A percentile compares a stretch with the other conserved stretches of the same genome.
Evolutionary conservation across 2,888 invertebrate species (phyloP).

Genomic region (Nemotelus pantherinus): DNA sequence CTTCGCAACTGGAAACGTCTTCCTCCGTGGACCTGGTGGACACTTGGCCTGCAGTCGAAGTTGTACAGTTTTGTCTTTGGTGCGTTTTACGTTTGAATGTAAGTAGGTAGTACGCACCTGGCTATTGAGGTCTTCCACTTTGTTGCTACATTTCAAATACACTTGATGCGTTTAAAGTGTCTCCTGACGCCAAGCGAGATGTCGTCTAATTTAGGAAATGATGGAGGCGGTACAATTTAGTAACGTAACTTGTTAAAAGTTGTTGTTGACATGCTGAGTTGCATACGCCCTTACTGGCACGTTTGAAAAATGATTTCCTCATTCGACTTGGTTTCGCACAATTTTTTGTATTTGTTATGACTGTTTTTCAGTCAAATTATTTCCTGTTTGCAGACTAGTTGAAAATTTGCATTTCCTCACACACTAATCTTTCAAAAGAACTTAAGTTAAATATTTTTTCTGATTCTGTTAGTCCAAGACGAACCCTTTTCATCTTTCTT

Average conservation of each 20-base stretch:
- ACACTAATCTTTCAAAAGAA: too few relatives aligned
- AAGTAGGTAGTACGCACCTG: not conserved
- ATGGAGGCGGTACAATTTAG: not conserved
- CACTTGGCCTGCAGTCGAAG: not conserved
- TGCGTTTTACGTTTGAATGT: conserved; percentile 1
- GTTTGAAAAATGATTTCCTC: too few relatives aligned
- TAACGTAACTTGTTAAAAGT: not conserved
- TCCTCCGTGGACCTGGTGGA: not conserved
- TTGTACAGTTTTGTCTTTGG: not conserved
- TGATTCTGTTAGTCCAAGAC: too few relatives aligned
- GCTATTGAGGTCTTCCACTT: conserved; percentile 4
- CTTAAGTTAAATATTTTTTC: too few relatives aligned
- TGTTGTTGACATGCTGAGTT: not conserved
- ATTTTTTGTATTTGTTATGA: too few relatives aligned
- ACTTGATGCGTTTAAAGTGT: conserved; percentile 11
- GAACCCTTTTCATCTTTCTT: too few relatives aligned
- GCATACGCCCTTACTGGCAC: not conserved
- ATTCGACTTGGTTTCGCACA: too few relatives aligned
- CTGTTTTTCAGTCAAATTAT: too few relatives aligned
- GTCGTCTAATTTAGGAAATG: not conserved
- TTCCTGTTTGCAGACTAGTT: too few relatives aligned
- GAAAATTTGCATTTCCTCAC: too few relatives aligned
- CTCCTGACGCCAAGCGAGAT: not conserved
- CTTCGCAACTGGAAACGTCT: conserved; percentile 6
- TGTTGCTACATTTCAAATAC: conserved; percentile 12